Evolutionary conservation across 1,140 invertebrate genomes (phyloP).

Genomic region (Drosophila orena): DNA sequence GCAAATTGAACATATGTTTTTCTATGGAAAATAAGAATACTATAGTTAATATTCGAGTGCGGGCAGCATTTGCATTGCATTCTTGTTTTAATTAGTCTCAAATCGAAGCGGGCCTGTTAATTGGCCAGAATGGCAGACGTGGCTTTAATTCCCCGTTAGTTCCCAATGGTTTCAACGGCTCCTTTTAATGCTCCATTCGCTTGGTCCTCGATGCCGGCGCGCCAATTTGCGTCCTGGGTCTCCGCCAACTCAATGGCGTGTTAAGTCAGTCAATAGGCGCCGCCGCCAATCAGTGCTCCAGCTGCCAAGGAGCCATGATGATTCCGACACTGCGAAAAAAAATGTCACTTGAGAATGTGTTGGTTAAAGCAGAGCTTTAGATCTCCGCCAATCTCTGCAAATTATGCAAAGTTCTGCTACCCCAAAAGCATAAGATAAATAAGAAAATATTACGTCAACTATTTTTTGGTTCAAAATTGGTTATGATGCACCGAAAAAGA

Average conservation of each 20-base stretch:
- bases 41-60: background rate
- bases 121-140: constrained; percentile 59
- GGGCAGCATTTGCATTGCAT: background rate
- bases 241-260: constrained; percentile 73
- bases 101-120: constrained; percentile 59
- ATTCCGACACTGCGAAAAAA: background rate
- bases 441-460: too few relatives aligned
- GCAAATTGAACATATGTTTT: too few relatives aligned
- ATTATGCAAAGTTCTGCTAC: too few relatives aligned
- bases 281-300: constrained; percentile 80
- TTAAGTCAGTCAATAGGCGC: constrained; percentile 83
- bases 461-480: too few relatives aligned
- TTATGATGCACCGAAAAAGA: too few relatives aligned
- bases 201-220: constrained; percentile 41
- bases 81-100: constrained; percentile 69
- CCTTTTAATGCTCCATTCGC: constrained; percentile 40
- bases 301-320: constrained; percentile 37
- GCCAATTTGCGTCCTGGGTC: constrained; percentile 68
- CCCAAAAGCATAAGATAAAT: too few relatives aligned
- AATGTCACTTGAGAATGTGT: background rate
- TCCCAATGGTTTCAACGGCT: constrained; percentile 33
- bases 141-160: constrained; percentile 55
- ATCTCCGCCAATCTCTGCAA: too few relatives aligned
- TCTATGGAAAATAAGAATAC: background rate
- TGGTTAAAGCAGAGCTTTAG: too few relatives aligned